Conservation (phyloP, 1,140 invertebrate genomes). For the Polypedilum vanderplanki region DNA sequence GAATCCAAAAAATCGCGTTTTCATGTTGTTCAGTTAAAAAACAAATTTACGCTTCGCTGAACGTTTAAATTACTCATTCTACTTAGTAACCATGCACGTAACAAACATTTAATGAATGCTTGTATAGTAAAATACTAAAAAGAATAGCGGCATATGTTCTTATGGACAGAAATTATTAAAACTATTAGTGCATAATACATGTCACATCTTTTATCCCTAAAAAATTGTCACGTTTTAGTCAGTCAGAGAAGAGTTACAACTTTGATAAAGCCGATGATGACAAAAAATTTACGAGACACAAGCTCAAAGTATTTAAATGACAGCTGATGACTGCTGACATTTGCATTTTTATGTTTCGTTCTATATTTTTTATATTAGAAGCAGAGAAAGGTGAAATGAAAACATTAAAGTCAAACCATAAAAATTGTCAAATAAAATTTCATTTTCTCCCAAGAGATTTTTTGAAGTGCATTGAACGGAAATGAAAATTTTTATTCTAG, state of each 20-base stretch:
- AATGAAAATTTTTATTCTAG: too few species aligned
- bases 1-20: slow-evolving; percentile 26
- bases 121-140: background rate
- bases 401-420: too few species aligned
- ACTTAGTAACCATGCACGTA: background rate
- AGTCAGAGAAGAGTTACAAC: slow-evolving; percentile 7
- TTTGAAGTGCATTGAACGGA: too few species aligned
- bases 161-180: background rate
- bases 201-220: background rate
- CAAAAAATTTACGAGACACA: background rate
- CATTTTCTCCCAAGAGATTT: too few species aligned
- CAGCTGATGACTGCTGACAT: slow-evolving; percentile 2
- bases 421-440: too few species aligned
- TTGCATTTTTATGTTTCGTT: background rate
- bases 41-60: background rate
- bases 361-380: background rate
- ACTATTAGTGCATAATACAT: slow-evolving; percentile 1
- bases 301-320: background rate
- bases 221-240: background rate
- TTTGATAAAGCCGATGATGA: background rate
- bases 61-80: slow-evolving; percentile 16
- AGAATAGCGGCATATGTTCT: background rate
- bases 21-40: slow-evolving; percentile 8
- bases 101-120: background rate
- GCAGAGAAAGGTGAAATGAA: too few species aligned